Conservation (phyloP, 1,140 invertebrate species). For the Platyscapa corneri region DNA sequence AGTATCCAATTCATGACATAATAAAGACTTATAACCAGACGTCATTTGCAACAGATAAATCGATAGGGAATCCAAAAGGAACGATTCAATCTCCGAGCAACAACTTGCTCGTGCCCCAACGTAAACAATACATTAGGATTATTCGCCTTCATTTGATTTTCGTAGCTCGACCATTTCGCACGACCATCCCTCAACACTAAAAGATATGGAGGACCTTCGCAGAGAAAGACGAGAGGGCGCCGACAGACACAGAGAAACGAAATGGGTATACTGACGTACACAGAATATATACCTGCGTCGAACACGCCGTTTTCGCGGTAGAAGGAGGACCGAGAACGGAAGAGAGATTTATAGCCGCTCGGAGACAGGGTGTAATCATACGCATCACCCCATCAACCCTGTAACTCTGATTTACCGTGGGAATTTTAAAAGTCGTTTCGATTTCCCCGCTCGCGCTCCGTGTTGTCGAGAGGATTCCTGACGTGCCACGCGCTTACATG, state of each 20-base stretch:
- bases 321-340: constrained; percentile 45
- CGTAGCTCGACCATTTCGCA: neutral
- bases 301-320: constrained; percentile 42
- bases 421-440: constrained; percentile 64
- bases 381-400: constrained; percentile 67
- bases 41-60: neutral
- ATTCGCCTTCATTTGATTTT: constrained; percentile 54
- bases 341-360: constrained; percentile 65
- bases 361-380: constrained; percentile 68
- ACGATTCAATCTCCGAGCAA: neutral
- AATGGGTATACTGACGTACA: neutral
- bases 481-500: constrained; percentile 14
- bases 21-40: neutral
- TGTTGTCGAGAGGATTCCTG: constrained; percentile 51
- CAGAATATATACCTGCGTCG: constrained; percentile 31
- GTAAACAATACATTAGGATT: constrained; percentile 57
- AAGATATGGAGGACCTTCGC: neutral
- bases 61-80: neutral
- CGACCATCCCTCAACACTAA: neutral
- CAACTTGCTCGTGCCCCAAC: neutral
- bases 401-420: constrained; percentile 70
- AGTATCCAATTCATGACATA: neutral
- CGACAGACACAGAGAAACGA: neutral
- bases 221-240: neutral
- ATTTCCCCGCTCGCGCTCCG: constrained; percentile 46